Evolutionary conservation across 1,140 invertebrate species (phyloP).

Genomic region (Diorhabda elongata): DNA sequence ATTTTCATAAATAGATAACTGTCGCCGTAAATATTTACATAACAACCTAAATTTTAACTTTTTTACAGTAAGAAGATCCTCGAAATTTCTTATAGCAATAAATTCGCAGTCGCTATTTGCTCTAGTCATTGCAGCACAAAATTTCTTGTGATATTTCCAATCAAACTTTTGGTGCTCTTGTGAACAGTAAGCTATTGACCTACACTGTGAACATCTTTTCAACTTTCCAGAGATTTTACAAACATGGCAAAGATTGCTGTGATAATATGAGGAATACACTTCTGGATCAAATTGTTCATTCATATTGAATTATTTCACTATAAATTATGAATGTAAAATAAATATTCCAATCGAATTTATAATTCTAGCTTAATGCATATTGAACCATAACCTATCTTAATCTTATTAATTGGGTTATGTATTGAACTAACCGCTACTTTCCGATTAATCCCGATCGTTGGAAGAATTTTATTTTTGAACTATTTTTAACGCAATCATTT

Average conservation of each 20-base stretch:
- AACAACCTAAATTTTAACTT: conserved; percentile 20
- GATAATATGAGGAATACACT: conserved; percentile 27
- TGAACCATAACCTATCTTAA: too few species aligned
- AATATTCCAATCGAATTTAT: too few species aligned
- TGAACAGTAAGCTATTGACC: conserved; percentile 55
- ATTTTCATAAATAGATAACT: conserved; percentile 26
- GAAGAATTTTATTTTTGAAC: too few species aligned
- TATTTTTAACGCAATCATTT: too few species aligned
- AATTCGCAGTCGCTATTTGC: conserved; percentile 14
- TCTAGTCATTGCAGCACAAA: conserved; percentile 53
- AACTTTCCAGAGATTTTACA: conserved; percentile 34
- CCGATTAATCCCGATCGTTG: too few species aligned
- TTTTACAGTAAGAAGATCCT: conserved; percentile 25
- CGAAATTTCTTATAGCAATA: conserved; percentile 16
- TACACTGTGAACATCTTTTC: conserved; percentile 58
- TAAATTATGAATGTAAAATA: too few species aligned
- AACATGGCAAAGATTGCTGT: conserved; percentile 36
- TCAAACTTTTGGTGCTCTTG: conserved; percentile 63
- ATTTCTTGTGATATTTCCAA: conserved; percentile 61
- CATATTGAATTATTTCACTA: neutral
- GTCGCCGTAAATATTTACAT: conserved; percentile 21
- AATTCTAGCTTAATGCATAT: too few species aligned
- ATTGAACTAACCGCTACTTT: too few species aligned
- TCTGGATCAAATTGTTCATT: neutral
- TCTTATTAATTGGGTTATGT: too few species aligned